phyloP scores from a whole-genome alignment of 2,797 vertebrate species.

The Hypotaenidia philippensis region DNA sequence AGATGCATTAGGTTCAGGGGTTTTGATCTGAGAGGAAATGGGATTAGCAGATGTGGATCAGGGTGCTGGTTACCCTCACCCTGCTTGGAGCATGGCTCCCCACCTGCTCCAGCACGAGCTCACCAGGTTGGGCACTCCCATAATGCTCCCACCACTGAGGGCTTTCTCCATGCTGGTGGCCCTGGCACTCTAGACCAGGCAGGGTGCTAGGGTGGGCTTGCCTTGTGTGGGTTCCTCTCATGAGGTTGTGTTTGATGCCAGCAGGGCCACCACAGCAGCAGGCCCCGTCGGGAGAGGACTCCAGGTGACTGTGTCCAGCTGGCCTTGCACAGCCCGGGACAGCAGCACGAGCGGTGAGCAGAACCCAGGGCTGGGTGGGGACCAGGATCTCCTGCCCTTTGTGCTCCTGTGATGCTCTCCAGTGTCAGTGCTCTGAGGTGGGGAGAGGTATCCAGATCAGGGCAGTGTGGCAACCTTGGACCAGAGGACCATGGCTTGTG shows the following conservation, averaged over 20 bases:
- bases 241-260: not conserved
- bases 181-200: not conserved
- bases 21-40: not conserved
- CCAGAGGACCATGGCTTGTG: not conserved
- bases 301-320: not conserved
- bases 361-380: accelerated
- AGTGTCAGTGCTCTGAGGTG: not conserved
- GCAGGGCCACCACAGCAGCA: conserved; percentile 45
- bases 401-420: not conserved
- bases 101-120: not conserved
- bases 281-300: conserved; percentile 2
- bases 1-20: not conserved
- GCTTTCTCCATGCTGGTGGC: accelerated
- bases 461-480: not conserved
- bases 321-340: not conserved
- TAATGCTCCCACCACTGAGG: accelerated
- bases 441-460: accelerated
- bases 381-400: not conserved
- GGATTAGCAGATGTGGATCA: not conserved
- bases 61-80: not conserved
- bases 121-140: not conserved
- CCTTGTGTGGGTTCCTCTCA: not conserved
- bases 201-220: not conserved
- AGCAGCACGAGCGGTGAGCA: conserved; percentile 16
- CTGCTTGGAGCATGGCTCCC: not conserved